Evolutionary conservation across 2,797 vertebrate species (phyloP), one percentile per base, ranked within the genome.

Genomic region (Micropoecilia bifurca): DNA sequence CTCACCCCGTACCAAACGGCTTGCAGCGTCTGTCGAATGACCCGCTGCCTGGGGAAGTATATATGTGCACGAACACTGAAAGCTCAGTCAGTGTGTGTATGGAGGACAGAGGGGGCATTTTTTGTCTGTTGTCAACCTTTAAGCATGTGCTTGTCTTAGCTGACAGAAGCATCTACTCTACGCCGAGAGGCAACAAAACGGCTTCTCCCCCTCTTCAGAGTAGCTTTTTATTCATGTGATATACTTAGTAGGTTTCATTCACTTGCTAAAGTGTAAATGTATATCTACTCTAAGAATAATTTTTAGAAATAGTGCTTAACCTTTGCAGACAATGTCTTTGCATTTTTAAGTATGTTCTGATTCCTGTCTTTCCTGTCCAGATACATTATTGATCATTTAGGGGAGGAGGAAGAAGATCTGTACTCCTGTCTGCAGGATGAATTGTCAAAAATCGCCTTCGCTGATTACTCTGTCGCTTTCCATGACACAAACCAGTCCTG

Each of bases 391-490:
- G 96, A 93, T 82, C 95, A 92, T 85, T 95, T 92, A 41, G 91
- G 89, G 81, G 91, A 86, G 57, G 95, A 93, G 57, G 95, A 93
- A 45, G 73, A 92, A 22, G 85, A 95, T 74, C 92, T 94, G 46
- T 98, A 96, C 80, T 91, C 95, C 2, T 98, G 97, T 89, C 95
- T 94, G 80, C 94, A 95, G 88, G 97, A 99, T 85, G 97, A 98
- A 82, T 91, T 86, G 78, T 96, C 95, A 80, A 96, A 95, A 89
- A 84, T 96, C 47, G 82, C 86, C 74, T 98, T 97, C 10, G 57
- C 82, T 39, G 98, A 99, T 86, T 97, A 97, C 83, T 83, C 86
- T 0, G 95, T 97, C 48, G 90, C 90, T 0, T 93, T 97, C 77
- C 79, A 77, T 73, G 96, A 97, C 59, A 94, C 95, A 48, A 81